Conservation (phyloP, 2,797 vertebrate species). For the Luscinia luscinia region DNA sequence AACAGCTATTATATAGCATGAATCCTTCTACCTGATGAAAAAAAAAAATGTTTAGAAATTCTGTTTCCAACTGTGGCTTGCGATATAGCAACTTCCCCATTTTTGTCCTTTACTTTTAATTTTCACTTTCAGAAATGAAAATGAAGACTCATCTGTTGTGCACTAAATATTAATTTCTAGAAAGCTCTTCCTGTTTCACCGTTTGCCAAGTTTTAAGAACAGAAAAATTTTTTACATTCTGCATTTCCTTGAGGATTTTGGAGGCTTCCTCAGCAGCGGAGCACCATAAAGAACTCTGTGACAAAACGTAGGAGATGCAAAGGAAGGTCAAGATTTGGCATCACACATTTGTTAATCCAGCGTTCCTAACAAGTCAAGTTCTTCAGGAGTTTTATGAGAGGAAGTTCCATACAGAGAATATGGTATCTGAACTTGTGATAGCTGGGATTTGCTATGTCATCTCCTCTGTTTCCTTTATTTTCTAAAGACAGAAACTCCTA, state of each 20-base stretch:
- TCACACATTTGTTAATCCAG: background rate
- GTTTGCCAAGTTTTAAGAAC: background rate
- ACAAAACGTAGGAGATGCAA: background rate
- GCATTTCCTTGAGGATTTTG: background rate
- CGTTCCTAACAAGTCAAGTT: background rate
- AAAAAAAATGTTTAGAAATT: background rate
- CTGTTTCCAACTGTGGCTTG: background rate
- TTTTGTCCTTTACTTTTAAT: slow-evolving; percentile 31
- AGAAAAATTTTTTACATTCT: background rate
- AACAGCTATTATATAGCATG: accelerated
- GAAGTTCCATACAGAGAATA: background rate
- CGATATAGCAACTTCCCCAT: background rate
- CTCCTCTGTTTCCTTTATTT: background rate
- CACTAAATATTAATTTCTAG: slow-evolving; percentile 10
- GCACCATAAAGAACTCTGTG: background rate
- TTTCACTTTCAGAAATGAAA: slow-evolving; percentile 1
- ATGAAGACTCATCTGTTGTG: background rate
- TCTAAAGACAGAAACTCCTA: background rate
- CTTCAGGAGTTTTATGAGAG: background rate
- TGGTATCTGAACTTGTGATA: background rate
- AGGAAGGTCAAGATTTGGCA: background rate
- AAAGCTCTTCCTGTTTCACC: background rate
- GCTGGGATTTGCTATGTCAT: background rate
- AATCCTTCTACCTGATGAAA: background rate
- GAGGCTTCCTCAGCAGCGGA: background rate